Evolutionary conservation across 2,113 vertebrate genomes (phyloP), one percentile per base, ranked within the genome.

Genomic region (Scomber japonicus): DNA sequence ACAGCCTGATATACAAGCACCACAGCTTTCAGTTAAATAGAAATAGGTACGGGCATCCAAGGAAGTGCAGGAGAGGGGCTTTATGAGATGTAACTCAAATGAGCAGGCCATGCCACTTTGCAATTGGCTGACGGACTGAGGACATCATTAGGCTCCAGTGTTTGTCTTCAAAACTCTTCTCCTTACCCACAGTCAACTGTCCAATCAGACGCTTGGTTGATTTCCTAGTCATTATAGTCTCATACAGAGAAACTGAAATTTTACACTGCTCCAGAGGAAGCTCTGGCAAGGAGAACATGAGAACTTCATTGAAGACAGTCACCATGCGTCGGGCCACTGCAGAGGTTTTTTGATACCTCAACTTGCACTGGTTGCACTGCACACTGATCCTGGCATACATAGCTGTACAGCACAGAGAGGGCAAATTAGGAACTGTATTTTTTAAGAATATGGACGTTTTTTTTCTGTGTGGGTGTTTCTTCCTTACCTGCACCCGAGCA

Each of bases 281-380:
- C 67, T 96, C 90, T 4, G 93, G 92, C 16, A 96, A 71, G 31
- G 88, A 71, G 85, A 97, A 96, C 19, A 94, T 84, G 62, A 95
- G 80, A 55, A 94, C 93, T 76, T 96, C 90, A 12, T 94, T 96
- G 86, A 96, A 95, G 73, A 95, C 86, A 0, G 93, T 95, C 48
- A 95, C 53, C 1, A 85, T 74, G 11, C 79, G 62, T 19, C 74
- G 78, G 16, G 71, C 57, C 82, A 75, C 82, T 2, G 84, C 65
- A 4, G 92, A 87, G 17, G 93, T 94, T 81, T 94, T 96, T 86
- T 96, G 94, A 64, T 94, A 92, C 66, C 89, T 94, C 65, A 94
- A 67, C 75, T 90, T 96, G 68, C 80, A 90, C 46, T 84, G 83
- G 69, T 96, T 94, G 80, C 92, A 95, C 71, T 92, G 93, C 46